phyloP scores from a whole-genome alignment of 1,140 invertebrate species.

The Hylyphantes graminicola region DNA sequence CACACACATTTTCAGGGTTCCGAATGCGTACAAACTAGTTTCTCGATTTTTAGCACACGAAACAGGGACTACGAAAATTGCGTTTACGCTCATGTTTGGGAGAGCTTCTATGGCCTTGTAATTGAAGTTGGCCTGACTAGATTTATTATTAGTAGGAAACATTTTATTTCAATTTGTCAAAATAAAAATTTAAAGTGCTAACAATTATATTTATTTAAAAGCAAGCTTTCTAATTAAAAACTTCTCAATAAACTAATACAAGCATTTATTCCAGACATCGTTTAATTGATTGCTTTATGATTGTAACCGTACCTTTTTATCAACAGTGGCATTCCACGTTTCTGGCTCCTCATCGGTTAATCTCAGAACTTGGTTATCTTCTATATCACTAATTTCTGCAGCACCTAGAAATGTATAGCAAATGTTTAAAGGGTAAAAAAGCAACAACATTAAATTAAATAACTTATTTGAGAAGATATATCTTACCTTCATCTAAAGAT shows the following conservation, averaged over 20 bases:
- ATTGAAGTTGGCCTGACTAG: too few relatives aligned
- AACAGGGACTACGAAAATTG: too few relatives aligned
- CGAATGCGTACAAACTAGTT: too few relatives aligned
- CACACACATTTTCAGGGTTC: too few relatives aligned
- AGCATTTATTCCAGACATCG: neutral
- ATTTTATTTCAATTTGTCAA: too few relatives aligned
- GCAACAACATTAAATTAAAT: neutral
- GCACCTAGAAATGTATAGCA: conserved; percentile 36
- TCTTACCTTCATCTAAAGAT: conserved; percentile 68
- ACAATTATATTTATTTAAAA: conserved; percentile 9
- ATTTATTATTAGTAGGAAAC: too few relatives aligned
- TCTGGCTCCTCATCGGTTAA: conserved; percentile 86
- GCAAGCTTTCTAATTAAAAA: conserved; percentile 3
- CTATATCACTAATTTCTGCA: conserved; percentile 65
- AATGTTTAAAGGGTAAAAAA: neutral
- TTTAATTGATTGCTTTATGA: neutral
- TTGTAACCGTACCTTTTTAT: conserved; percentile 75
- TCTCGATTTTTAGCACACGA: too few relatives aligned
- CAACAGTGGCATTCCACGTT: conserved; percentile 89
- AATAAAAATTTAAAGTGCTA: conserved; percentile 1
- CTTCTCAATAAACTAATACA: neutral
- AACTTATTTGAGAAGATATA: neutral
- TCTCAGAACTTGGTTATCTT: conserved; percentile 82
- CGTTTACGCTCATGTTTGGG: too few relatives aligned
- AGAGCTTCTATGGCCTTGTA: too few relatives aligned